phyloP scores from a whole-genome alignment of 2,797 vertebrate genomes.

The Chelmon rostratus region DNA sequence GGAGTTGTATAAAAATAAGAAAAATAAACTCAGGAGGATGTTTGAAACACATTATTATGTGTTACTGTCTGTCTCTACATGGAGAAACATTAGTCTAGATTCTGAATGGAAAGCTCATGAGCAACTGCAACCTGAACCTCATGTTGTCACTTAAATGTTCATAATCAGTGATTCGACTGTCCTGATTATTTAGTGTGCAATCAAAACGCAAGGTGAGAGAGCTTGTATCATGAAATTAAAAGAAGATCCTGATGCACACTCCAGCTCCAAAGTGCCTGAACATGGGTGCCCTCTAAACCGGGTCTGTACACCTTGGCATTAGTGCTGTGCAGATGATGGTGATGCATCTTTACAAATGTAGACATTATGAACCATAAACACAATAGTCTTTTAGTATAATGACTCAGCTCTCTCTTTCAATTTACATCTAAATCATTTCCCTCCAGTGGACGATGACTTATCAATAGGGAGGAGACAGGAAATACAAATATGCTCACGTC shows the following conservation, averaged over 20 bases:
- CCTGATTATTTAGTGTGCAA: neutral
- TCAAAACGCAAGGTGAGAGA: neutral
- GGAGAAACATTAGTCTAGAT: neutral
- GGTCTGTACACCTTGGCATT: neutral
- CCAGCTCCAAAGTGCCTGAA: neutral
- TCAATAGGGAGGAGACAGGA: constrained; percentile 21
- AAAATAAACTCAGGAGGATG: constrained; percentile 10
- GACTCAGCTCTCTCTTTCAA: constrained; percentile 4
- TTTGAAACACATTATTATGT: neutral
- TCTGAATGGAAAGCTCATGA: neutral
- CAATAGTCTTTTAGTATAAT: neutral
- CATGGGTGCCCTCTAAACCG: neutral
- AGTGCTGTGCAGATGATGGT: neutral
- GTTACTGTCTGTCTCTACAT: neutral
- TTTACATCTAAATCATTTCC: constrained; percentile 21
- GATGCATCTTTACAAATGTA: constrained; percentile 1
- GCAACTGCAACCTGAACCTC: neutral
- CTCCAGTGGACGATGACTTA: neutral
- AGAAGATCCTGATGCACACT: neutral
- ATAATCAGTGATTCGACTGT: neutral
- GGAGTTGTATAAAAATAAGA: neutral
- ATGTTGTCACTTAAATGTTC: neutral
- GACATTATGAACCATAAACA: neutral
- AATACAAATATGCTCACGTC: constrained; percentile 12
- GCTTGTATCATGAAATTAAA: neutral